A percentile compares a stretch with the other conserved stretches of the same genome.
Conservation (phyloP, 2,797 vertebrate species). For the Lutjanus argentimaculatus region DNA sequence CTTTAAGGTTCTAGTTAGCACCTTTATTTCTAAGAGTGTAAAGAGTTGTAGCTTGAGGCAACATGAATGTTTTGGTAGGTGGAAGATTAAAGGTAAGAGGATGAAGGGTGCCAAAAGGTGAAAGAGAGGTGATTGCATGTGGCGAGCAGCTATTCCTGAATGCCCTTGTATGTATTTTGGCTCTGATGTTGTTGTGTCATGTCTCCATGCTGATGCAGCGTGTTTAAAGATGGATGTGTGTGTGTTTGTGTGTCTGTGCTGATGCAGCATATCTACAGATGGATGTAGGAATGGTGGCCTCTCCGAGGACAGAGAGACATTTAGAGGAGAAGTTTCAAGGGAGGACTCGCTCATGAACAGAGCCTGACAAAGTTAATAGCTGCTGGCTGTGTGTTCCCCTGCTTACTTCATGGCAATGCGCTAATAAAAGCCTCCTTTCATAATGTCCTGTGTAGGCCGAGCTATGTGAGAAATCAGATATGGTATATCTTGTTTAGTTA, state of each 20-base stretch:
- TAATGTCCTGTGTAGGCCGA: slow-evolving; percentile 48
- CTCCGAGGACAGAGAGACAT: slow-evolving; percentile 80
- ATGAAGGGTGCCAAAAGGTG: slow-evolving; percentile 42
- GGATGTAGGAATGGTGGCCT: slow-evolving; percentile 75
- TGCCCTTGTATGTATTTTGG: slow-evolving; percentile 75
- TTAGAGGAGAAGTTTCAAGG: slow-evolving; percentile 74
- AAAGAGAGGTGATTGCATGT: slow-evolving; percentile 29
- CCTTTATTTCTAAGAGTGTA: not conserved
- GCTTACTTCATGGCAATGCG: slow-evolving; percentile 46
- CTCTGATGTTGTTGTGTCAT: slow-evolving; percentile 75
- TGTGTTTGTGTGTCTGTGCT: slow-evolving; percentile 60
- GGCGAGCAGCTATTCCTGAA: slow-evolving; percentile 58
- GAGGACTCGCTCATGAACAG: slow-evolving; percentile 39
- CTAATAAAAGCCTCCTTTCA: slow-evolving; percentile 67
- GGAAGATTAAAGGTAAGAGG: slow-evolving; percentile 8
- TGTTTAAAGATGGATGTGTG: slow-evolving; percentile 76
- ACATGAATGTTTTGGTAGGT: not conserved
- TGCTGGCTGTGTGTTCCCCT: slow-evolving; percentile 44
- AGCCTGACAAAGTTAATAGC: slow-evolving; percentile 69
- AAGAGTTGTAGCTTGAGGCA: not conserved
- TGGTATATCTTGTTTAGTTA: slow-evolving; percentile 52
- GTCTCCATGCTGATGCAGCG: slow-evolving; percentile 80
- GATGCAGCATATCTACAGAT: slow-evolving; percentile 80
- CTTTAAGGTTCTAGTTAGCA: no score
- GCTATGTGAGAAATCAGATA: slow-evolving; percentile 49